Base-by-base conservation (phyloP, 1,140 invertebrate species). In the Anastatus disparis region DNA sequence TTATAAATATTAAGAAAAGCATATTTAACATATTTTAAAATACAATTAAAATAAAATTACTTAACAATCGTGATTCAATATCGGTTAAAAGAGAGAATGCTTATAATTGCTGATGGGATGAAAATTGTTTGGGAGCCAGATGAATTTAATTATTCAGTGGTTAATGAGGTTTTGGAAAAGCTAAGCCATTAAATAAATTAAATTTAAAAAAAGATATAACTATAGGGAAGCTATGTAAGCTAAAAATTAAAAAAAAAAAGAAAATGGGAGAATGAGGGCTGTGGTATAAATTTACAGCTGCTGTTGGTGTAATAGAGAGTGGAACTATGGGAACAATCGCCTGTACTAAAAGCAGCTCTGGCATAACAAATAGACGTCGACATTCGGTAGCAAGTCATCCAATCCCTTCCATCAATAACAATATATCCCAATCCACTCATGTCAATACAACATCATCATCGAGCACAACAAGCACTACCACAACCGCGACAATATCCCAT, bases 401-500 rank as follows among this genome's bases (percentile, higher is more conserved):
- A 12, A 50, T 66, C 61, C 63, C 82, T 79, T 79, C 82, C 78
- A 74, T 76, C 76, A 84, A 82, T 79, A 84, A 84, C 82, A 65
- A 48, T 58, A 31, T 71, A 31, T 82, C 82, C 79, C 81, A 85
- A 79, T 79, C 83, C 77, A 68, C 73, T 80, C 78, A 83, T 77
- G 73, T 75, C 74, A 82, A 78, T 76, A 80, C 75, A 70, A 78
- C 73, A 70, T 75, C 73, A 64, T 73, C 79, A 72, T 75, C 78
- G 52, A 80, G 77, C 75, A 77, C 77, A 56, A 80, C 77, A 61
- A 79, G 74, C 50, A 80, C 77, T 64, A 77, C 72, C 63, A 75
- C 71, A 72, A 82, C 78, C 78, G 75, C 81, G 76, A 82, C 82
- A 84, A 84, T 84, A 81, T 84, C 82, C 76, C 90, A 91, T 84